Evolutionary conservation across 2,888 invertebrate genomes (phyloP), one percentile per base, ranked within the genome.

Genomic region (Morpho achilles): DNA sequence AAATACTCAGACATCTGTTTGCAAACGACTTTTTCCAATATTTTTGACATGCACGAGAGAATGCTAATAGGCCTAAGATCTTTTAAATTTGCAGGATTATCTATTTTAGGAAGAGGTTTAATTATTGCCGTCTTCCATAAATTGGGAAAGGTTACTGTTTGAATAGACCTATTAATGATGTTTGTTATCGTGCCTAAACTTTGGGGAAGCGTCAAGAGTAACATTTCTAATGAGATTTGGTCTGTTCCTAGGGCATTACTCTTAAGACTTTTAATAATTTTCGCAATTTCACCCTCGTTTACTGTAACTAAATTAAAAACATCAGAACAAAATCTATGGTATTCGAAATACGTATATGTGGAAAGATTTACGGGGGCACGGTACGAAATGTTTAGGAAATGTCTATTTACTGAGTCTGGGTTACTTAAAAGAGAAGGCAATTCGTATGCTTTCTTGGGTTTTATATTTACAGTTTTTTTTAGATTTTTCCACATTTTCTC

Each of bases 171-270:
- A 42, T 42, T 42, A 8, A 42, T 42, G 8, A 42, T 42, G 8
- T 42, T 42, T 8, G 42, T 42, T 42, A 42, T 42, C 7, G 7
- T 8, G 42, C 7, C 8, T 8, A 42, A 8, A 42, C 42, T 42
- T 16, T 16, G 16, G 16, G 16, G 16, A 16, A 16, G 16, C 1
- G 16, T 16, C 16, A 16, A 16, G 16, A 16, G 16, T 16, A 16
- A 16, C 60, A 52, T 53, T 44, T 44, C 52, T 46, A 54, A 44
- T 50, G 50, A 44, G 50, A 50, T 23, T 50, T 49, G 48, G 50
- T 43, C 59, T 50, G 43, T 39, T 42, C 54, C 45, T 45, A 50
- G 51, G 50, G 53, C 53, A 53, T 53, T 53, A 53, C 47, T 52
- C 50, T 52, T 56, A 50, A 57, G 42, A 7, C 6, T 1, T 43